Evolutionary conservation across 2,113 vertebrate genomes (phyloP).

Genomic region (Myiopsitta monachus): DNA sequence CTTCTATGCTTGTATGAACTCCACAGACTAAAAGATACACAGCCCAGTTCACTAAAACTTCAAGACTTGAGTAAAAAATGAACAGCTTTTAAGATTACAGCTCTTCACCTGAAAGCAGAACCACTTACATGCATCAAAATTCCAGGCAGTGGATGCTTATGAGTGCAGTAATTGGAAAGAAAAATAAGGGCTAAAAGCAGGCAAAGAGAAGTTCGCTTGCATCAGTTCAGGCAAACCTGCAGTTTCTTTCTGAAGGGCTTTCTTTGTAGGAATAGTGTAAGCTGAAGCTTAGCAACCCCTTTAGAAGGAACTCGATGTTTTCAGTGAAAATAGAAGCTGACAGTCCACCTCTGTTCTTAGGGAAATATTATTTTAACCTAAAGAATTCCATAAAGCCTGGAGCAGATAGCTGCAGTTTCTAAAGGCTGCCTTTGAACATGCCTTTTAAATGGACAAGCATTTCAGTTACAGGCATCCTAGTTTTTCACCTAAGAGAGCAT

Average conservation of each 20-base stretch:
- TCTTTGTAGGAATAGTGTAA: conserved; percentile 18
- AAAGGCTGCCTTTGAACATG: neutral
- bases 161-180: conserved; percentile 35
- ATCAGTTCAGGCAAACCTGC: conserved; percentile 6
- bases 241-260: conserved; percentile 22
- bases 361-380: conserved; percentile 57
- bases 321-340: conserved; percentile 63
- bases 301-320: conserved; percentile 47
- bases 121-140: neutral
- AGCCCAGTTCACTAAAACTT: neutral
- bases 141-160: neutral
- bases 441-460: neutral
- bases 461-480: neutral
- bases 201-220: conserved; percentile 2
- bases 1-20: neutral
- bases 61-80: neutral
- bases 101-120: neutral
- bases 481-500: neutral
- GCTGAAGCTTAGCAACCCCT: conserved; percentile 14
- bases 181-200: conserved; percentile 19
- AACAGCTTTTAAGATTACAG: neutral
- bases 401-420: neutral
- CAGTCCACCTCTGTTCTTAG: conserved; percentile 54
- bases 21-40: neutral
- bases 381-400: conserved; percentile 16